Evolutionary conservation across 2,888 invertebrate genomes (phyloP), one percentile per base, ranked within the genome.

Genomic region (Rotaria macrura): DNA sequence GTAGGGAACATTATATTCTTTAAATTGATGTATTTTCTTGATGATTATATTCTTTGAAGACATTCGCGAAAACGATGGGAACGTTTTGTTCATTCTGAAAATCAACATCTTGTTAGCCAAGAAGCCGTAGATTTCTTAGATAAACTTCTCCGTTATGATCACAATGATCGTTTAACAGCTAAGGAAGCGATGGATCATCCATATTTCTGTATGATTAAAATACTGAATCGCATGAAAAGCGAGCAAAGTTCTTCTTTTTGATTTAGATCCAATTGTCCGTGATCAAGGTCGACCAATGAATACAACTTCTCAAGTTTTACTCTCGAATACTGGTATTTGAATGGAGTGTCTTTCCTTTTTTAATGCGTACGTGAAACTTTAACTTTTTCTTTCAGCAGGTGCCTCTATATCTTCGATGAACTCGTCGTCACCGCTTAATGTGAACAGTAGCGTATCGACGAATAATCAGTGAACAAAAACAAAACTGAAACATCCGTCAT

Each of bases 41-140:
- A 87, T 65, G 9, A 43, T 49, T 49, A 12, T 52, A 6, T 6
- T 38, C 38, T 83, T 87, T 88, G 47, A 90, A 95, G 95, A 92
- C 97, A 99, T 93, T 98, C 98, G 89, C 95, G 97, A 91, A 99
- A 99, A 92, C 93, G 99, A 91, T 99, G 99, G 99, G 99, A 99
- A 92, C 93, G 98, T 89, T 99, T 98, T 93, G 96, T 99, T 89
- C 97, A 98, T 93, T 95, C 95, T 91, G 98, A 98, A 92, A 99
- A 99, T 92, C 97, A 97, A 92, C 98, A 98, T 92, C 93, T 99
- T 92, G 97, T 98, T 88, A 95, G 96, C 87, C 95, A 97, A 87
- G 99, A 99, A 93, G 97, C 99, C 88, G 93, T 99, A 90, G 98
- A 99, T 92, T 98, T 99, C 92, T 93, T 99, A 91, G 99, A 99